Base-by-base conservation (phyloP, 2,888 invertebrate species). In the Ennomos erosarius region DNA sequence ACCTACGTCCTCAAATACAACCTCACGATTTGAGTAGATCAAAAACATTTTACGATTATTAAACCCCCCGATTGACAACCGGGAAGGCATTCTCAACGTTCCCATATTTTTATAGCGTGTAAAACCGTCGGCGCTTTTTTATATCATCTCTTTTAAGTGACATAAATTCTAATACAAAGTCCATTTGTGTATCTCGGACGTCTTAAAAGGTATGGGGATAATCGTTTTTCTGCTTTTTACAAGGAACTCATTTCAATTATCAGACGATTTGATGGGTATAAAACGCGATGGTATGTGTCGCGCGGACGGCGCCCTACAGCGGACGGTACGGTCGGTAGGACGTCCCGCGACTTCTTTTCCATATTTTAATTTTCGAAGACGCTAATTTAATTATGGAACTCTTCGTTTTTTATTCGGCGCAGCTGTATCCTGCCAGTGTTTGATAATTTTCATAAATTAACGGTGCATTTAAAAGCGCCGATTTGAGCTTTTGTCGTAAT, bases 211-310 rank as follows among this genome's bases (percentile, higher is more conserved):
- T 88, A 91, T 81, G 78, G 85, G 88, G 87, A 87, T 91, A 92
- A 91, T 90, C 89, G 90, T 89, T 91, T 89, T 89, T 89, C 89
- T 89, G 88, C 87, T 88, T 90, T 91, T 91, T 91, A 90, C 90
- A 91, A 88, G 90, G 90, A 90, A 90, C 92, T 91, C 88, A 90
- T 92, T 91, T 92, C 91, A 92, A 92, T 92, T 92, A 92, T 92
- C 90, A 85, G 82, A 77, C 84, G 87, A 89, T 91, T 91, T 88
- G 89, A 87, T 86, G 89, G 89, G 83, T 83, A 87, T 88, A 89
- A 88, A 89, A 89, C 82, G 81, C 79, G 78, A 80, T 83, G 89
- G 88, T 86, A 85, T 88, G 86, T 89, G 88, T 87, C 83, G 85
- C 80, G 79, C 60, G 71, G 82, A 79, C 79, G 91, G 90, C 91